phyloP scores from a whole-genome alignment of 2,113 vertebrate species.

The Isurus oxyrinchus region DNA sequence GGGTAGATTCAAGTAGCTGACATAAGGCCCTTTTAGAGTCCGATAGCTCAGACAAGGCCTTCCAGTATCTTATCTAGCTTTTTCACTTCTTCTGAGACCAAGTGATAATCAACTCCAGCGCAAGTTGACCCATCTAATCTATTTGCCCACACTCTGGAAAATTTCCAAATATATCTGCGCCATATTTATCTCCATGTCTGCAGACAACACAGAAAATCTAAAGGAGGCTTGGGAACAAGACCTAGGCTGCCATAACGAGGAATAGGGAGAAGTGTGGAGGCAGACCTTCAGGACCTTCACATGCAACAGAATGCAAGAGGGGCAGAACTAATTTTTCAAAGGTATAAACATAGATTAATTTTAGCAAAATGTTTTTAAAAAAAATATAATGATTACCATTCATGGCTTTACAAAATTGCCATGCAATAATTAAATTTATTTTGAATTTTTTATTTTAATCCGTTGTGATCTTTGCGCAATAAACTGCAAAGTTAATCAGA shows the following conservation, averaged over 20 bases:
- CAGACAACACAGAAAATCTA: slow-evolving; percentile 35
- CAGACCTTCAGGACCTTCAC: slow-evolving; percentile 18
- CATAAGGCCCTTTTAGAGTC: background rate
- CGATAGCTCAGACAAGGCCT: background rate
- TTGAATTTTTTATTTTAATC: background rate
- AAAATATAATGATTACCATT: slow-evolving; percentile 17
- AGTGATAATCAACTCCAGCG: background rate
- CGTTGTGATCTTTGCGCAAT: background rate
- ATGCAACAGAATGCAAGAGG: slow-evolving; percentile 35
- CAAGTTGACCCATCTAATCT: background rate
- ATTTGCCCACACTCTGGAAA: slow-evolving; percentile 17
- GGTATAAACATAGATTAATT: slow-evolving; percentile 30
- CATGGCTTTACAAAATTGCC: slow-evolving; percentile 28
- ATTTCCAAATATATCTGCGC: slow-evolving; percentile 31
- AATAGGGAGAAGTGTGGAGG: slow-evolving; percentile 33
- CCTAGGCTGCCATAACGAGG: slow-evolving; percentile 34
- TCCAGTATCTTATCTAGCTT: background rate
- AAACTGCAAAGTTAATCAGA: background rate
- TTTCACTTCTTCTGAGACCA: background rate
- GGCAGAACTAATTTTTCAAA: slow-evolving; percentile 33
- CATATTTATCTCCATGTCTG: slow-evolving; percentile 35
- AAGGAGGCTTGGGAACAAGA: slow-evolving; percentile 34
- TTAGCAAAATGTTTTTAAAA: slow-evolving; percentile 6
- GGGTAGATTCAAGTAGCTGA: background rate
- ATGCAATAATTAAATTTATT: background rate